Conservation (phyloP, 2,113 vertebrate species). For the Melanerpes aurifrons region DNA sequence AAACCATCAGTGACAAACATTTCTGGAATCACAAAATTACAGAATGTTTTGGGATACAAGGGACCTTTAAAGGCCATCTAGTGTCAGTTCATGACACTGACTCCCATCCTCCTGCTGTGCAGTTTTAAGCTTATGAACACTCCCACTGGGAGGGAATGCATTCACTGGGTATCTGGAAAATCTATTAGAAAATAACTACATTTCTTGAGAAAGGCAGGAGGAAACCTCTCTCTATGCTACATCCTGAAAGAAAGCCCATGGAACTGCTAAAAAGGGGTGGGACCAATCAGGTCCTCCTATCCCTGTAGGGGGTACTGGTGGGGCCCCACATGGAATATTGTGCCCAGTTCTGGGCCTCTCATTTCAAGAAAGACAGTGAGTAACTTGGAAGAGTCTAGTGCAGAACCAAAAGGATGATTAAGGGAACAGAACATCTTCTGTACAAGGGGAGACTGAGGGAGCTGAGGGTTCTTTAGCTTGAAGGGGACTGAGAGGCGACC, state of each 20-base stretch:
- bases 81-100: background rate
- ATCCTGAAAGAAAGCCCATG: background rate
- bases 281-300: background rate
- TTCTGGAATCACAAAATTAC: background rate
- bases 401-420: too few species aligned
- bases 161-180: background rate
- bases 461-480: too few species aligned
- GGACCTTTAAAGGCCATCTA: background rate
- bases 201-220: background rate
- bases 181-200: background rate
- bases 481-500: too few species aligned
- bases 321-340: too few species aligned
- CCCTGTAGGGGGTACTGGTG: too few species aligned
- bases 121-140: background rate
- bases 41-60: background rate
- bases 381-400: too few species aligned
- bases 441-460: too few species aligned
- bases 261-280: background rate
- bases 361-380: too few species aligned
- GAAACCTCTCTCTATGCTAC: background rate
- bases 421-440: too few species aligned
- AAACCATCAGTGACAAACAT: background rate
- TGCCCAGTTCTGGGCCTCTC: too few species aligned
- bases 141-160: background rate
- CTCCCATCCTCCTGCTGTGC: background rate